Base-by-base conservation (phyloP, 2,888 invertebrate genomes). In the Sphecodes monilicornis region DNA sequence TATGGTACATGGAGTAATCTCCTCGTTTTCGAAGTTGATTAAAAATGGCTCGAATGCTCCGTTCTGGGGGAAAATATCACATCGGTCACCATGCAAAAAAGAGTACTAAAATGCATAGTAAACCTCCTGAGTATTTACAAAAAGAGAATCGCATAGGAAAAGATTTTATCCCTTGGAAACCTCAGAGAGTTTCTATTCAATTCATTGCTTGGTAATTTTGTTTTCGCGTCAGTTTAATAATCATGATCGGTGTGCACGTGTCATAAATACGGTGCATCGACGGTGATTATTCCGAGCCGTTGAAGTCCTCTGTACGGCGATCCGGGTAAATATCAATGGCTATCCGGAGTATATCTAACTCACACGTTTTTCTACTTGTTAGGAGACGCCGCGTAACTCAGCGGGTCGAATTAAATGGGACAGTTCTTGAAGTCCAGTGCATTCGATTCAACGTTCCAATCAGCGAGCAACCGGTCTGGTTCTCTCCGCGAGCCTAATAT, bases 361-460 rank as follows among this genome's bases (percentile, higher is more conserved):
- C 80, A 71, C 66, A 29, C 60, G 16, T 26, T 80, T 73, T 54
- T 74, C 70, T 69, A 36, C 57, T 50, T 29, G 68, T 3, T 5
- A 46, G 73, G 73, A 39, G 80, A 82, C 75, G 80, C 80, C 82
- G 60, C 60, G 82, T 80, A 74, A 80, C 74, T 82, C 82, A 70
- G 10, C 50, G 64, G 32, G 74, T 70, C 64, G 81, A 82, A 82
- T 82, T 80, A 80, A 82, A 80, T 70, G 81, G 70, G 85, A 83
- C 84, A 83, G 43, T 76, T 79, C 39, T 79, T 73, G 79, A 32
- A 73, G 84, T 69, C 80, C 60, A 29, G 76, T 41, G 73, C 84
- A 73, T 50, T 70, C 84, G 75, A 78, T 78, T 85, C 85, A 85
- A 81, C 85, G 68, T 81, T 81, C 84, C 85, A 85, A 81, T 86